Evolutionary conservation across 2,797 vertebrate genomes (phyloP).

Genomic region (Phataginus tetradactyla): DNA sequence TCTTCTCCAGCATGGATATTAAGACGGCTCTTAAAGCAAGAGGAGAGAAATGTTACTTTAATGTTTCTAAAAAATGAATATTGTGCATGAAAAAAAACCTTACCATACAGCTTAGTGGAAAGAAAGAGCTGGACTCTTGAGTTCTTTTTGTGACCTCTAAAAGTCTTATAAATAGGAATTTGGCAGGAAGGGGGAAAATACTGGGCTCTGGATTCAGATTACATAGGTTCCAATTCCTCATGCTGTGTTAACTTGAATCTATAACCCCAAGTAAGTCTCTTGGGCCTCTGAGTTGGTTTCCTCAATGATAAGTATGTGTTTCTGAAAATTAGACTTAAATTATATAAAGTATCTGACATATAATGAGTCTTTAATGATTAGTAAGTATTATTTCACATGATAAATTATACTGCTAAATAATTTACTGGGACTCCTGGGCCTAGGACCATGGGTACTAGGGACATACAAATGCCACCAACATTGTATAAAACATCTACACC

Average conservation of each 20-base stretch:
- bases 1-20: neutral
- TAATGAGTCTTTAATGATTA: conserved; percentile 57
- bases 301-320: conserved; percentile 27
- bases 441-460: no score
- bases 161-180: neutral
- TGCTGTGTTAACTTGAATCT: neutral
- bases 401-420: conserved; percentile 16
- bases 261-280: neutral
- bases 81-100: neutral
- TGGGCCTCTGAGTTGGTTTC: conserved; percentile 27
- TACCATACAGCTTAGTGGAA: neutral
- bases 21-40: neutral
- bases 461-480: neutral
- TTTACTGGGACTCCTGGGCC: neutral
- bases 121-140: neutral
- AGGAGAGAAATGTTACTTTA: neutral
- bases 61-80: neutral
- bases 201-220: neutral
- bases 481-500: neutral
- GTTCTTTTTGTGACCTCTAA: neutral
- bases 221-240: neutral
- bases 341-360: conserved; percentile 11
- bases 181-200: neutral
- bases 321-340: conserved; percentile 57
- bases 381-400: conserved; percentile 40